Evolutionary conservation across 2,797 vertebrate species (phyloP).

Genomic region (Triplophysa bombifrons): DNA sequence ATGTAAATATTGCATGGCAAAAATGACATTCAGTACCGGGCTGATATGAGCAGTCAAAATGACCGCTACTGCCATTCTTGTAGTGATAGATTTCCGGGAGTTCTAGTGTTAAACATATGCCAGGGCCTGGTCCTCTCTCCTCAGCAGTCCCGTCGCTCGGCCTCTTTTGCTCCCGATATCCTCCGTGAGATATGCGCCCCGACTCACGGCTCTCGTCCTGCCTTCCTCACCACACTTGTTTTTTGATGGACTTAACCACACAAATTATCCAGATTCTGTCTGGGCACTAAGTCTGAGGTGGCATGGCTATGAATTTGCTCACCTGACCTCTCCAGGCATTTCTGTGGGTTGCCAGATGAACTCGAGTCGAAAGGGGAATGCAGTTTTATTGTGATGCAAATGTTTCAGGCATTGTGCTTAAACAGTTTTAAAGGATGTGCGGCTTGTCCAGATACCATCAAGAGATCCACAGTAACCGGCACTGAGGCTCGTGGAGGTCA

Average conservation of each 20-base stretch:
- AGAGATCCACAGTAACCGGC: slow-evolving; percentile 61
- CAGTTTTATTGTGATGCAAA: slow-evolving; percentile 68
- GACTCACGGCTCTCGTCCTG: no score
- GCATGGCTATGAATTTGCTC: slow-evolving; percentile 68
- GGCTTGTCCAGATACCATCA: slow-evolving; percentile 62
- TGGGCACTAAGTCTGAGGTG: slow-evolving; percentile 67
- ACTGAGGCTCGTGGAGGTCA: slow-evolving; percentile 65
- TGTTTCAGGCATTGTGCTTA: slow-evolving; percentile 61
- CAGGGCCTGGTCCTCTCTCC: no score
- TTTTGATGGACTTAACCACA: slow-evolving; percentile 73
- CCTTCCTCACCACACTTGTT: slow-evolving; percentile 13
- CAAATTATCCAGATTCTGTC: slow-evolving; percentile 70
- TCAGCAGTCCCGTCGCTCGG: no score
- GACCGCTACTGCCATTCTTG: no score
- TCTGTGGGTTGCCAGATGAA: slow-evolving; percentile 47
- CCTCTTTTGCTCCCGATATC: no score
- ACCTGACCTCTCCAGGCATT: neutral
- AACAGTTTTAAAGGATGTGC: slow-evolving; percentile 63
- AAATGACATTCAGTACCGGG: no score
- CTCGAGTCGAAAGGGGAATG: slow-evolving; percentile 29
- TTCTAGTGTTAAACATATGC: no score
- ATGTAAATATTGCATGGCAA: no score
- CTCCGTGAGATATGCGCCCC: no score
- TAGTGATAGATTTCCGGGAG: no score
- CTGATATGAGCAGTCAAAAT: no score